A percentile compares a stretch with the other conserved stretches of the same genome.
phyloP scores from a whole-genome alignment of 2,888 invertebrate species.

The Ischnura elegans region DNA sequence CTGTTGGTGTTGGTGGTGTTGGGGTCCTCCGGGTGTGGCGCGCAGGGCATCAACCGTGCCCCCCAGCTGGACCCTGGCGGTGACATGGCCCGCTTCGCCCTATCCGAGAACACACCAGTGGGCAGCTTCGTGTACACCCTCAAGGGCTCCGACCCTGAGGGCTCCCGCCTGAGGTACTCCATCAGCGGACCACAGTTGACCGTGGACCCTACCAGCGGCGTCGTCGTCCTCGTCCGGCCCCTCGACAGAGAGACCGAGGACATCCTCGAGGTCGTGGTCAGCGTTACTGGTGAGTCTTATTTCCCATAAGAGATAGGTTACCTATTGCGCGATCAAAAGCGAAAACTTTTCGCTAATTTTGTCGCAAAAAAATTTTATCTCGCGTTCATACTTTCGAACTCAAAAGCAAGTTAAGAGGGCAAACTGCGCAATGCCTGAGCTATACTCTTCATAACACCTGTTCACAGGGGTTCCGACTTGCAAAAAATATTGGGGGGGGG shows the following conservation, averaged over 20 bases:
- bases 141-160: constrained; percentile 87
- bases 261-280: constrained; percentile 88
- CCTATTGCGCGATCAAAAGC: too few relatives aligned
- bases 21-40: not conserved
- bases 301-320: too few relatives aligned
- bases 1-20: not conserved
- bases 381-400: too few relatives aligned
- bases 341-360: too few relatives aligned
- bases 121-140: constrained; percentile 88
- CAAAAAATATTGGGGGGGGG: too few relatives aligned
- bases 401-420: too few relatives aligned
- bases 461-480: too few relatives aligned
- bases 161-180: constrained; percentile 86
- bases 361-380: too few relatives aligned
- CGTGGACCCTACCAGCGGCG: constrained; percentile 87
- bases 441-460: too few relatives aligned
- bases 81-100: constrained; percentile 87
- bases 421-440: too few relatives aligned
- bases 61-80: constrained; percentile 89
- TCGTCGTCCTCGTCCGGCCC: constrained; percentile 85
- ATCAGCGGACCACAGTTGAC: constrained; percentile 91
- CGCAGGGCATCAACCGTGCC: constrained; percentile 80
- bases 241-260: constrained; percentile 87
- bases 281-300: constrained; percentile 85
- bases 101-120: constrained; percentile 87